Conservation (phyloP, 2,797 vertebrate genomes). For the Sebastes nivosus region DNA sequence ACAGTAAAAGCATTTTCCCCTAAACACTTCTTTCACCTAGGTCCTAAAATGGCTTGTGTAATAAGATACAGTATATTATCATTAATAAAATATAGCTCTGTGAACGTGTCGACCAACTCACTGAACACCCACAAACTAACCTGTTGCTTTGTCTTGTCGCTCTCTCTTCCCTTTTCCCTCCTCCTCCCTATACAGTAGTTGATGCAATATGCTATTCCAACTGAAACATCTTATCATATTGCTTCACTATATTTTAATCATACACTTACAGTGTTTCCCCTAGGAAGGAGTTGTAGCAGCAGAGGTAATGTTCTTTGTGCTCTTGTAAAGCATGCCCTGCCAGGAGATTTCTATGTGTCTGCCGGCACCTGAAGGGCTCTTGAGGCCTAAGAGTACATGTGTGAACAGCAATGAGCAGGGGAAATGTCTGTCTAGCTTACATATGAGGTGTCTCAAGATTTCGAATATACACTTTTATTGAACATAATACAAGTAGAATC, state of each 20-base stretch:
- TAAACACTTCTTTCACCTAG: not conserved
- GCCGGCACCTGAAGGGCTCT: constrained; percentile 2
- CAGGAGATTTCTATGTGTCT: not conserved
- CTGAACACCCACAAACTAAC: too few species aligned
- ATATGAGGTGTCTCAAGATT: not conserved
- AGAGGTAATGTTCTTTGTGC: not conserved
- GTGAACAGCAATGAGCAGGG: not conserved
- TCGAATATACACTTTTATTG: not conserved
- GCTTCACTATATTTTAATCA: not conserved
- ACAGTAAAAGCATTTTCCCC: not conserved
- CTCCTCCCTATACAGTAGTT: not conserved
- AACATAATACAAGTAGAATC: not conserved
- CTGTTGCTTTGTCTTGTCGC: not conserved
- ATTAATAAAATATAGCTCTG: not conserved
- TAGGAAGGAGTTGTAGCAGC: not conserved
- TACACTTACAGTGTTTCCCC: not conserved
- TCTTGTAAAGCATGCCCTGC: not conserved
- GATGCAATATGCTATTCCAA: not conserved
- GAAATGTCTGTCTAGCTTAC: not conserved
- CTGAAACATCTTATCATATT: not conserved
- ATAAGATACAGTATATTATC: not conserved
- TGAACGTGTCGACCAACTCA: too few species aligned
- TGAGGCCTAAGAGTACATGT: constrained; percentile 8
- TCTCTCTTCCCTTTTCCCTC: not conserved
- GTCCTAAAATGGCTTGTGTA: not conserved